phyloP scores from a whole-genome alignment of 2,113 vertebrate species.

The Lathamus discolor region DNA sequence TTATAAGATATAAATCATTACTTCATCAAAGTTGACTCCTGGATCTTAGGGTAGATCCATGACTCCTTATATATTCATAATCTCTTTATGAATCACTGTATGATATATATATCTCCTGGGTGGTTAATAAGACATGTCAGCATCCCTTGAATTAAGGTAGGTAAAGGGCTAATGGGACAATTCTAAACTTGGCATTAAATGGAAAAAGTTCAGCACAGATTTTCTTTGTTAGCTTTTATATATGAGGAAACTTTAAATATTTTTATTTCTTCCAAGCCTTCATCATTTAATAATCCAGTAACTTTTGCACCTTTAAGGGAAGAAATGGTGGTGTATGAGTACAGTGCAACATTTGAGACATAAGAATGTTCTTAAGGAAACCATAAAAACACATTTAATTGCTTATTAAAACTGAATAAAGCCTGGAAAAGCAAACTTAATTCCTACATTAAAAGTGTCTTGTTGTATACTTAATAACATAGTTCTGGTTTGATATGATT shows the following conservation, averaged over 20 bases:
- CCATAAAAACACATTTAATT: neutral
- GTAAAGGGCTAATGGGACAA: neutral
- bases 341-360: neutral
- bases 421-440: neutral
- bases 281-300: neutral
- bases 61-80: neutral
- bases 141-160: neutral
- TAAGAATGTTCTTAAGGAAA: neutral
- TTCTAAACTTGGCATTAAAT: neutral
- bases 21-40: neutral
- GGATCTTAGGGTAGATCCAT: neutral
- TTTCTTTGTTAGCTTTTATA: neutral
- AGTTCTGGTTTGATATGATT: neutral
- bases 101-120: neutral
- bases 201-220: neutral
- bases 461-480: neutral
- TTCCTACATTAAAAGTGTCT: neutral
- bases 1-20: neutral
- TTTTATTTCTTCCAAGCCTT: neutral
- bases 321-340: neutral
- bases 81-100: neutral
- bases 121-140: neutral
- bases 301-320: neutral
- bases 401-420: neutral
- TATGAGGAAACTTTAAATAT: neutral